phyloP scores from a whole-genome alignment of 2,113 vertebrate genomes.

The Hemicordylus capensis region DNA sequence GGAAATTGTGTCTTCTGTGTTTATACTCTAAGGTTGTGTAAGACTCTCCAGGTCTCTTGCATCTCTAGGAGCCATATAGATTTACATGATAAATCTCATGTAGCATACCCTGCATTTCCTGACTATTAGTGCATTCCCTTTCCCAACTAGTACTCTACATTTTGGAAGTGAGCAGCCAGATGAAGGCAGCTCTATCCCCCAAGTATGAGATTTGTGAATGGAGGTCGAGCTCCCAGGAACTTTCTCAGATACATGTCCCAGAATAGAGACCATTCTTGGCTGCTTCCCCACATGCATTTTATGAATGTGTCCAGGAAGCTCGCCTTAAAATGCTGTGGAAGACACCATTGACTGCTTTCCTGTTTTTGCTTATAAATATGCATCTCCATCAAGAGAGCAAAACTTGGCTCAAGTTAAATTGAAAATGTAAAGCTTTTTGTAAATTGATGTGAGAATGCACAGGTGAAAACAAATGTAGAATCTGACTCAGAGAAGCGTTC shows the following conservation, averaged over 20 bases:
- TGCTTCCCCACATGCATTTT: background rate
- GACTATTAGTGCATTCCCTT: background rate
- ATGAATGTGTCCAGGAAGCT: background rate
- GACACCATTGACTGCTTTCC: background rate
- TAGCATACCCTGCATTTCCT: background rate
- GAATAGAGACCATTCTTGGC: background rate
- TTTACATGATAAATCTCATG: too few relatives aligned
- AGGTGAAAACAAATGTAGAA: constrained; percentile 17
- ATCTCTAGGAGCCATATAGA: too few relatives aligned
- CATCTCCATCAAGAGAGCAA: background rate
- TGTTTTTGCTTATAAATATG: constrained; percentile 16
- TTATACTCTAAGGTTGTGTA: background rate
- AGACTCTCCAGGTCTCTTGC: background rate
- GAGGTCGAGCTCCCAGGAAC: background rate
- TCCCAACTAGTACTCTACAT: background rate
- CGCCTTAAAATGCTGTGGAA: background rate
- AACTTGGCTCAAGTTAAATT: constrained; percentile 10
- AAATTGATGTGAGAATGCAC: background rate
- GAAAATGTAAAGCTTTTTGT: constrained; percentile 26
- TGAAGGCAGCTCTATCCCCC: background rate
- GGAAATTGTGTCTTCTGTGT: background rate
- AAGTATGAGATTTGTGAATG: background rate
- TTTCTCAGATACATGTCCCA: background rate
- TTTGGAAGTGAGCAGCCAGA: background rate
- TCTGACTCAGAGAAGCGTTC: background rate